phyloP scores from a whole-genome alignment of 2,113 vertebrate species.

The Speoplatyrhinus poulsoni region DNA sequence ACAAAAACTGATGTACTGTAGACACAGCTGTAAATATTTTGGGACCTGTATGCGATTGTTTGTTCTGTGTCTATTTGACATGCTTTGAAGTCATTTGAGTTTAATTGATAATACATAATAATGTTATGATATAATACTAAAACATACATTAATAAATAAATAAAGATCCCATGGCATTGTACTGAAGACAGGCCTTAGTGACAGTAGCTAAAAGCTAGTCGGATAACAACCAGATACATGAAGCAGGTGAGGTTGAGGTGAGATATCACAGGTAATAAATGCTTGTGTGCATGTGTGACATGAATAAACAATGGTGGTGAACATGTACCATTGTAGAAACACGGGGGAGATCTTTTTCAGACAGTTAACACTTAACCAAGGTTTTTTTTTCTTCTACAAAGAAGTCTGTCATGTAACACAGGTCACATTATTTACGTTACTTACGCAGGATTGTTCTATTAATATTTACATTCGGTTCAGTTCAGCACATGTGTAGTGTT shows the following conservation, averaged over 20 bases:
- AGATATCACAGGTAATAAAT: slow-evolving; percentile 17
- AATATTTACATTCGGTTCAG: slow-evolving; percentile 44
- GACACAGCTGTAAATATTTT: too few species aligned
- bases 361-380: too few species aligned
- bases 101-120: too few species aligned
- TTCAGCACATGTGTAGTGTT: slow-evolving; percentile 37
- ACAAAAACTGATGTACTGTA: too few species aligned
- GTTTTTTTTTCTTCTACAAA: too few species aligned
- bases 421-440: neutral
- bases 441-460: slow-evolving; percentile 46
- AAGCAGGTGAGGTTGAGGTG: neutral
- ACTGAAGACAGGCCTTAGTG: slow-evolving; percentile 22
- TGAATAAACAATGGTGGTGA: neutral
- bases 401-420: slow-evolving; percentile 24
- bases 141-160: slow-evolving; percentile 31
- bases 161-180: slow-evolving; percentile 23
- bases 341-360: too few species aligned
- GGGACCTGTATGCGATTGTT: too few species aligned
- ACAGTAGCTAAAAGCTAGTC: slow-evolving; percentile 5
- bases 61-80: too few species aligned
- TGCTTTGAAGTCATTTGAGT: too few species aligned
- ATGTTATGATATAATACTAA: slow-evolving; percentile 17
- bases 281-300: neutral
- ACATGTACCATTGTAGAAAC: too few species aligned
- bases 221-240: slow-evolving; percentile 28